Base-by-base conservation (phyloP, 2,797 vertebrate genomes). In the Gymnothorax reevesii region DNA sequence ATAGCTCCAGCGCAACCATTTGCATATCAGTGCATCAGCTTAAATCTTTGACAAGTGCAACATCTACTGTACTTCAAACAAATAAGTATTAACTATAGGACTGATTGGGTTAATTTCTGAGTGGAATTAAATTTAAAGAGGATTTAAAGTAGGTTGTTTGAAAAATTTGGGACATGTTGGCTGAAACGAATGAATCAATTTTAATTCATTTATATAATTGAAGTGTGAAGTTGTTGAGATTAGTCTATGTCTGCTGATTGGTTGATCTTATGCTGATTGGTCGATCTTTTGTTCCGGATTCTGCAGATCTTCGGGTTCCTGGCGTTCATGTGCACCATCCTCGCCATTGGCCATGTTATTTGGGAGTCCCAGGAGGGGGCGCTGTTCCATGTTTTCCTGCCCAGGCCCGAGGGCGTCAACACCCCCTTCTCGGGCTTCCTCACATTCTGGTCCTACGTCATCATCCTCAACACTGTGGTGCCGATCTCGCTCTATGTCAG, bases 401-500 rank as follows among this genome's bases (percentile, higher is more conserved):
- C 98, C 9, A 96, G 95, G 86, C 92, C 94, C 1, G 59, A 89
- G 3, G 96, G 93, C 0, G 87, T 95, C 0, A 93, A 95, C 1
- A 91, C 97, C 0, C 1, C 88, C 54, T 94, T 96, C 86, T 97
- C 97, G 0, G 95, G 94, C 55, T 95, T 97, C 94, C 96, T 99
- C 83, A 89, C 95, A 89, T 99, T 99, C 94, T 99, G 97, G 97
- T 99, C 98, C 17, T 99, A 99, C 0, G 94, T 99, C 94, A 99
- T 99, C 88, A 96, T 99, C 90, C 96, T 99, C 88, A 99, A 99
- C 93, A 98, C 98, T 0, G 93, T 99, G 93, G 98, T 99, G 88
- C 98, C 98, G 8, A 99, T 99, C 90, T 99, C 98, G 0, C 98
- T 99, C 88, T 99, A 99, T 0, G 97, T 99, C 94, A 99, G 98